Conservation (phyloP, 2,113 vertebrate genomes). For the Lanius ludovicianus region DNA sequence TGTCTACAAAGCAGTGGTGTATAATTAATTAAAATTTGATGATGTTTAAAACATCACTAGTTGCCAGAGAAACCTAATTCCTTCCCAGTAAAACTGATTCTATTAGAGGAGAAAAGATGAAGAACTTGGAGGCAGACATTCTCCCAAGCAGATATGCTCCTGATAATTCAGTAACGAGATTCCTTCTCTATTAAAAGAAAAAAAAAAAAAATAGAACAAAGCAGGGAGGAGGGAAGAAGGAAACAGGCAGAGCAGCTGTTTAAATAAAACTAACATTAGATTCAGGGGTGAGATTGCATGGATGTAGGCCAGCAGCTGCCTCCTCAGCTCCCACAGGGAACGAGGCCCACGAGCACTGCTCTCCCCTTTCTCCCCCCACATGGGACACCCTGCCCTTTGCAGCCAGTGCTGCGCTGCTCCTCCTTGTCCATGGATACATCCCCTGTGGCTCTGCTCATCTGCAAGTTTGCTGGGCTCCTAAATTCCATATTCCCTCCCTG, state of each 20-base stretch:
- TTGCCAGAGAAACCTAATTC: background rate
- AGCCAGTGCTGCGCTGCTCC: background rate
- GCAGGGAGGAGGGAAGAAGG: too few species aligned
- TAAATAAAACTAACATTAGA: background rate
- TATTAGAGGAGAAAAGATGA: background rate
- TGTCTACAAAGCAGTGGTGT: background rate
- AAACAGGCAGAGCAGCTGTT: background rate
- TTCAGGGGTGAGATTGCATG: background rate
- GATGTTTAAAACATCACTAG: background rate
- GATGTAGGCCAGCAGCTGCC: background rate
- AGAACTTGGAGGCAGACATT: background rate
- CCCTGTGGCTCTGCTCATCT: background rate
- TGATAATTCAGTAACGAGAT: background rate
- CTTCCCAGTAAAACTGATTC: background rate
- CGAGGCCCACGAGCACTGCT: fast-evolving
- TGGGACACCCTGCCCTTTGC: fast-evolving
- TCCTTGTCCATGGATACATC: fast-evolving
- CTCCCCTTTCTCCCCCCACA: background rate
- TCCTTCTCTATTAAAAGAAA: background rate
- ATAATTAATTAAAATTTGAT: background rate
- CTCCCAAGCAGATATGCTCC: background rate
- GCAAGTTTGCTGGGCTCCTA: background rate
- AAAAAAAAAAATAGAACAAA: background rate
- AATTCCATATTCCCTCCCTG: background rate
- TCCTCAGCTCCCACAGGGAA: background rate